A percentile compares a stretch with the other conserved stretches of the same genome.
Evolutionary conservation across 2,113 vertebrate genomes (phyloP).

Genomic region (Xiphophorus couchianus): DNA sequence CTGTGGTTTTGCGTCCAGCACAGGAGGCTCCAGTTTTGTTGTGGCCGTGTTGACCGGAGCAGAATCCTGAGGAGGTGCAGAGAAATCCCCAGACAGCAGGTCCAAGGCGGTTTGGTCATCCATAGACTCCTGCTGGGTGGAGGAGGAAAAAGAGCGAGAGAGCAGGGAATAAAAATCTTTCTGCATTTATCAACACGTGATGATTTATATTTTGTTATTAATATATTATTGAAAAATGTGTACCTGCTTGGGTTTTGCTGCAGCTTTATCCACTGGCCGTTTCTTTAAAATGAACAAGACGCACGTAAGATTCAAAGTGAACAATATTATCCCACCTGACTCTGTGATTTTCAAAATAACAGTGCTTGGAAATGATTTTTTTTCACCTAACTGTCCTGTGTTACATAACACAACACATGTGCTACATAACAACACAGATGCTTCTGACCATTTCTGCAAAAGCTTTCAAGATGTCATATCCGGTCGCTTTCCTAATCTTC

Average conservation of each 20-base stretch:
- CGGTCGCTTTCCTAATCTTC: too few relatives aligned
- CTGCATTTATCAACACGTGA: neutral
- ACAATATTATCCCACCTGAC: neutral
- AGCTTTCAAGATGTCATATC: too few relatives aligned
- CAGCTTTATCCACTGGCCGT: constrained; percentile 44
- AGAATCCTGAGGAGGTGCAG: neutral
- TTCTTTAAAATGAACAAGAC: constrained; percentile 49
- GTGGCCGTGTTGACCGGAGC: constrained; percentile 4
- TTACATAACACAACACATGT: too few relatives aligned
- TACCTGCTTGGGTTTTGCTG: constrained; percentile 60
- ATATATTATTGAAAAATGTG: neutral
- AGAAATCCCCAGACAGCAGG: constrained; percentile 72
- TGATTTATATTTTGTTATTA: neutral
- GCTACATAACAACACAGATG: too few relatives aligned
- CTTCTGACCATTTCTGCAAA: too few relatives aligned
- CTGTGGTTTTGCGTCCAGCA: constrained; percentile 43
- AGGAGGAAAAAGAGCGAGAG: neutral
- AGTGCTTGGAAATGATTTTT: too few relatives aligned
- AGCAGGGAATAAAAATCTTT: neutral
- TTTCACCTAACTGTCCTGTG: too few relatives aligned
- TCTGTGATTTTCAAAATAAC: too few relatives aligned
- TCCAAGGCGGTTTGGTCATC: constrained; percentile 73
- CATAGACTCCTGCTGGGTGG: constrained; percentile 48
- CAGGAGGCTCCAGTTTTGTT: constrained; percentile 46
- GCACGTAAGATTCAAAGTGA: neutral